phyloP scores from a whole-genome alignment of 1,140 invertebrate genomes.

The Portunus trituberculatus region DNA sequence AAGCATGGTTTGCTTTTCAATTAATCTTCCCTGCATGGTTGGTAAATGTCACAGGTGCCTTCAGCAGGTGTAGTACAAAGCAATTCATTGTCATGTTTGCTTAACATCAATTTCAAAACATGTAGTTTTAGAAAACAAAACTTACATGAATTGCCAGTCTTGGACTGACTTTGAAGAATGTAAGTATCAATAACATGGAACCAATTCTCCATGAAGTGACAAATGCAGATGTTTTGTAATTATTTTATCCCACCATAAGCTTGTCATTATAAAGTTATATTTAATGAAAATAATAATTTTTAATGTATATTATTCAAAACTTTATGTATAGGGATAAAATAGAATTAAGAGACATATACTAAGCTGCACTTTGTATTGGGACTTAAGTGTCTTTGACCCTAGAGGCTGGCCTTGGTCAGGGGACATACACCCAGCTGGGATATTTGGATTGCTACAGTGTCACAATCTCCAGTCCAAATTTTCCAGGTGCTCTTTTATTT shows the following conservation, averaged over 20 bases:
- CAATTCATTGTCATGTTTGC: not conserved
- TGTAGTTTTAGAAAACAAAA: not conserved
- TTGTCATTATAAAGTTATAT: not conserved
- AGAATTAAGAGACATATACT: not conserved
- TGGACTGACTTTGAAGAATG: not conserved
- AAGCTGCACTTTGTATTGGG: not conserved
- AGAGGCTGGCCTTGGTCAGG: not conserved
- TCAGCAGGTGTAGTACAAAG: conserved; percentile 1
- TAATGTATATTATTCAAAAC: not conserved
- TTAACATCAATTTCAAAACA: not conserved
- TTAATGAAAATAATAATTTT: not conserved
- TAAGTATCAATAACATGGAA: not conserved
- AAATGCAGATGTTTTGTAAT: not conserved
- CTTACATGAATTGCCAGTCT: not conserved
- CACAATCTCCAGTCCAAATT: too few relatives aligned
- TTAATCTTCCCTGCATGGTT: too few relatives aligned
- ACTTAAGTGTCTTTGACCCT: not conserved
- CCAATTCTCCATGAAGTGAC: not conserved
- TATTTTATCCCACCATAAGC: not conserved
- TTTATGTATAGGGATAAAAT: not conserved
- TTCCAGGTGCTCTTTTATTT: too few relatives aligned
- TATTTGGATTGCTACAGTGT: too few relatives aligned
- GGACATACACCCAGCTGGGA: too few relatives aligned
- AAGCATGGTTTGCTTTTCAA: not conserved
- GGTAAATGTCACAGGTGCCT: not conserved